Conservation (phyloP, 2,797 vertebrate species). For the Amblyraja radiata region DNA sequence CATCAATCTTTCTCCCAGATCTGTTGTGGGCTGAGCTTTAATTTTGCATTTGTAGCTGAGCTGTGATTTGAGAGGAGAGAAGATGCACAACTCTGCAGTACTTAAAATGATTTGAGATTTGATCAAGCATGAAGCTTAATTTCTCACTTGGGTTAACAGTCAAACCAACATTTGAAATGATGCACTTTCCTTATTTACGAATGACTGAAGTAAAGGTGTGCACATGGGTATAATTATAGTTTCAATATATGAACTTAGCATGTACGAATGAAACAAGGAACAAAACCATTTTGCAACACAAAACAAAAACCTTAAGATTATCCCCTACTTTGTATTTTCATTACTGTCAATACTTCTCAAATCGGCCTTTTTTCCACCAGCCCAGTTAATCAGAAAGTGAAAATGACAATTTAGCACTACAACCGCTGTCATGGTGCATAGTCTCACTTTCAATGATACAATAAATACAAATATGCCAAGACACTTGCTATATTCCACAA, state of each 20-base stretch:
- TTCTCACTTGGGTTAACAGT: conserved; percentile 22
- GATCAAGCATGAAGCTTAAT: conserved; percentile 18
- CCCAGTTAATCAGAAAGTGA: background rate
- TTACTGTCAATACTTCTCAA: background rate
- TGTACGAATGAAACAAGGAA: background rate
- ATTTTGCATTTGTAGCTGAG: background rate
- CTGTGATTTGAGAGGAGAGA: background rate
- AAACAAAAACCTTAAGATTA: conserved; percentile 13
- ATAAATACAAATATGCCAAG: conserved; percentile 2
- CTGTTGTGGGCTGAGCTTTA: conserved; percentile 31
- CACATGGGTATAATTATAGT: background rate
- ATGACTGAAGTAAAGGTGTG: background rate
- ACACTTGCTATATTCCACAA: background rate
- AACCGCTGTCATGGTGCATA: background rate
- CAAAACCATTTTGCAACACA: background rate
- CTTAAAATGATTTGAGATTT: conserved; percentile 32
- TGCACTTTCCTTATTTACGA: background rate
- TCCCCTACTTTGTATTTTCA: background rate
- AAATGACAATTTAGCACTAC: background rate
- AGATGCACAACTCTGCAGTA: background rate
- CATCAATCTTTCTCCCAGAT: conserved; percentile 42
- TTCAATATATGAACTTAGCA: background rate
- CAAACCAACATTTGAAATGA: background rate
- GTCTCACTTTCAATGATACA: background rate
- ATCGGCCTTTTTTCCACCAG: background rate